Base-by-base conservation (phyloP, 2,888 invertebrate genomes). In the Eupithecia abbreviata region DNA sequence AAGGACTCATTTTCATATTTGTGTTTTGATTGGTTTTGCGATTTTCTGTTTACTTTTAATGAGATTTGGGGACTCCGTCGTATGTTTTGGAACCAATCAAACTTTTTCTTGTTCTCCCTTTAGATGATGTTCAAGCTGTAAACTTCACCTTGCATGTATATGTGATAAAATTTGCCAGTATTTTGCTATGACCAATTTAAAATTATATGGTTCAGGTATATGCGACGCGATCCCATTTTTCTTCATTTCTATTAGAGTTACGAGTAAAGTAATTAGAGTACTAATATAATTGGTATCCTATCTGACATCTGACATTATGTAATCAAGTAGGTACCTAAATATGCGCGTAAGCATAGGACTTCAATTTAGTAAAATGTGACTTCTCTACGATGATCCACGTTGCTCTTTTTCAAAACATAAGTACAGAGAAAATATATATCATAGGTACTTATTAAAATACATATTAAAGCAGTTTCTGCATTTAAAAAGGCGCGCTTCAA, bases 11-110 rank as follows among this genome's bases (percentile, higher is more conserved):
- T 77, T 76, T 43, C 74, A 79, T 80, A 86, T 86, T 85, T 87
- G 86, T 88, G 86, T 92, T 81, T 90, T 90, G 91, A 93, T 93
- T 91, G 89, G 87, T 88, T 88, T 90, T 86, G 89, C 89, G 87
- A 91, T 91, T 92, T 90, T 90, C 86, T 92, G 88, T 93, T 93
- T 92, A 92, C 94, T 94, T 94, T 92, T 92, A 94, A 93, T 92
- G 93, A 93, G 93, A 93, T 95, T 90, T 87, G 89, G 87, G 88
- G 90, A 88, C 88, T 90, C 83, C 85, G 80, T 88, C 85, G 87
- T 90, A 84, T 90, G 90, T 90, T 93, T 91, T 90, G 88, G 92
- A 94, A 91, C 91, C 93, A 94, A 94, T 95, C 92, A 93, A 94
- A 94, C 92, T 94, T 95, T 90, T 91, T 90, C 88, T 87, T 84